Evolutionary conservation across 2,888 invertebrate species (phyloP).

Genomic region (Meghimatium bilineatum): DNA sequence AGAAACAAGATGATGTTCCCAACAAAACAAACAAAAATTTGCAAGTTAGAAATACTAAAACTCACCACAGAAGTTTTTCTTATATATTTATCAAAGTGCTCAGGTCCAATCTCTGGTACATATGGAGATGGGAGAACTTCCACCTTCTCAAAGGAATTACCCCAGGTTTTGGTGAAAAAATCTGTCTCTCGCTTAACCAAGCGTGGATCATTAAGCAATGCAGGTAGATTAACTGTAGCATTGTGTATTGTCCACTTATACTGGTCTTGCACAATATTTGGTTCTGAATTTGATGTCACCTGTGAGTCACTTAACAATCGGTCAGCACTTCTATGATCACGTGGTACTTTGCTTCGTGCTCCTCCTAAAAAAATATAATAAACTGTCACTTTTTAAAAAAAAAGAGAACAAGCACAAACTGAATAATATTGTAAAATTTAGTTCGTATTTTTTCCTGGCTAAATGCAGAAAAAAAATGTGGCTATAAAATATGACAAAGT

Average conservation of each 20-base stretch:
- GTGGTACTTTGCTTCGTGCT: constrained; percentile 47
- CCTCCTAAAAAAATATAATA: constrained; percentile 42
- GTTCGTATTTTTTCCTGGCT: background rate
- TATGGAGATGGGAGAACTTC: constrained; percentile 87
- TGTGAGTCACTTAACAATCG: constrained; percentile 13
- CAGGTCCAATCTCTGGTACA: constrained; percentile 88
- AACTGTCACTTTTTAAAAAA: background rate
- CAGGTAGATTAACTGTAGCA: constrained; percentile 94
- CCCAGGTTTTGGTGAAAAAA: constrained; percentile 98
- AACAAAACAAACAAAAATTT: background rate
- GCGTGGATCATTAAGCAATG: constrained; percentile 95
- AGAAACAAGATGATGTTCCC: too few relatives aligned
- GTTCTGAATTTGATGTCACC: constrained; percentile 57
- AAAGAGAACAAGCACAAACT: background rate
- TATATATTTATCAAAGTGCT: constrained; percentile 91
- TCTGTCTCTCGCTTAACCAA: constrained; percentile 84
- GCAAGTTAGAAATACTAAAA: too few relatives aligned
- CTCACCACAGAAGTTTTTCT: constrained; percentile 81
- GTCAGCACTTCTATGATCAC: constrained; percentile 28
- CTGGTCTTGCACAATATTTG: constrained; percentile 74
- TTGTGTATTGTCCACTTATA: constrained; percentile 89
- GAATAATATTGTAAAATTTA: background rate
- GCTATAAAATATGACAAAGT: too few relatives aligned
- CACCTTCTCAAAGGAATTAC: constrained; percentile 92
- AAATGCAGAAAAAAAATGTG: background rate